Base-by-base conservation (phyloP, 1,140 invertebrate genomes). In the Cepaea nemoralis region DNA sequence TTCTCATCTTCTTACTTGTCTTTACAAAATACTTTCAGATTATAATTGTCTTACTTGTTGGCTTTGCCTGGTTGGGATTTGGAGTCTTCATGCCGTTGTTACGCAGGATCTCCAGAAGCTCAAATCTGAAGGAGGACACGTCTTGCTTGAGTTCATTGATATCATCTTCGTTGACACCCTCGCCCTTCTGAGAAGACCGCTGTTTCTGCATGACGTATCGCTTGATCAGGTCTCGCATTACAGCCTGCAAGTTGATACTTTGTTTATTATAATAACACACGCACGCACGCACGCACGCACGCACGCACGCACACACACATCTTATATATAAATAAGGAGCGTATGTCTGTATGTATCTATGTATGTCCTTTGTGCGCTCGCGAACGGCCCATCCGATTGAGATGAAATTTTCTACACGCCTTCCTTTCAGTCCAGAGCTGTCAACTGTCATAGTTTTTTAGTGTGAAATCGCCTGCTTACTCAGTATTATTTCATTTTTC, bases 131-230 rank as follows among this genome's bases (percentile, higher is more conserved):
- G 73, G 90, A 88, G 10, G 89, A 91, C 80, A 99, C 98, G 90
- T 99, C 97, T 92, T 99, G 97, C 92, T 99, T 99, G 82, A 99
- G 98, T 93, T 99, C 98, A 91, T 99, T 99, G 42, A 99, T 96
- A 92, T 99, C 98, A 89, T 99, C 98, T 92, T 99, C 97, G 78
- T 97, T 97, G 91, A 98, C 96, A 87, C 95, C 95, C 87, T 98
- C 97, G 0, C 96, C 96, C 35, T 77, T 75, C 55, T 85, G 80
- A 22, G 82, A 82, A 89, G 97, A 97, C 55, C 97, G 93, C 91
- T 99, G 97, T 91, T 98, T 96, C 69, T 97, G 96, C 39, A 97
- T 99, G 78, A 99, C 96, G 93, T 99, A 99, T 24, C 91, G 83
- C 70, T 97, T 94, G 24, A 99, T 97, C 85, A 99, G 93, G 92